Evolutionary conservation across 2,888 invertebrate species (phyloP), one percentile per base, ranked within the genome.

Genomic region (Acronicta psi): DNA sequence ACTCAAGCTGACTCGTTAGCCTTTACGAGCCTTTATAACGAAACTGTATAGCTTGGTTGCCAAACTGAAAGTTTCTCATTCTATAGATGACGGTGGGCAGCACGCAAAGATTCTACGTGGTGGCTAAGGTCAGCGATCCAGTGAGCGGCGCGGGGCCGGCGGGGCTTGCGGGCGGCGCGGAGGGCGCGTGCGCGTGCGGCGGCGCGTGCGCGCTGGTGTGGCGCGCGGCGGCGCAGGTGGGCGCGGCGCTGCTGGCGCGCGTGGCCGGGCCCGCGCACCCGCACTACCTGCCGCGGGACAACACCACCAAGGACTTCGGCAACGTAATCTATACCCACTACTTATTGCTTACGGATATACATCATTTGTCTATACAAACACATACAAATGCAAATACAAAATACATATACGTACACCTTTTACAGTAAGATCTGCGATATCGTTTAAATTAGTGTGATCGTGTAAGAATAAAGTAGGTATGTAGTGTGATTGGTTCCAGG

Each of bases 151-250:
- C 31, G 31, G 73, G 44, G 25, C 2, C 59, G 8, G 46, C 51
- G 11, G 44, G 31, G 4, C 59, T 6, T 10, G 16, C 14, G 13
- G 36, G 29, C 61, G 16, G 60, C 49, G 44, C 49, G 60, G 13
- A 23, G 42, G 3, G n/a, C n/a, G n/a, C 43, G 47, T 73, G 71
- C 69, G 14, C 72, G 59, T 63, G 74, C 66, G 60, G 79, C 59
- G 69, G 76, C 52, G 68, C 73, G 42, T 79, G 79, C 40, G 89
- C 89, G 47, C 95, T 96, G 79, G 96, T 98, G 88, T 99, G 98
- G 98, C 97, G 98, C 90, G 97, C 97, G 93, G 96, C 97, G 49
- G 98, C 98, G 98, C 98, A 98, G 90, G 96, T 97, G 46, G 97
- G 98, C 82, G 97, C 98, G 10, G 95, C 97, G 77, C 95, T 99